A percentile compares a stretch with the other conserved stretches of the same genome.
Conservation (phyloP, 1,140 invertebrate genomes). For the Hyles euphorbiae region DNA sequence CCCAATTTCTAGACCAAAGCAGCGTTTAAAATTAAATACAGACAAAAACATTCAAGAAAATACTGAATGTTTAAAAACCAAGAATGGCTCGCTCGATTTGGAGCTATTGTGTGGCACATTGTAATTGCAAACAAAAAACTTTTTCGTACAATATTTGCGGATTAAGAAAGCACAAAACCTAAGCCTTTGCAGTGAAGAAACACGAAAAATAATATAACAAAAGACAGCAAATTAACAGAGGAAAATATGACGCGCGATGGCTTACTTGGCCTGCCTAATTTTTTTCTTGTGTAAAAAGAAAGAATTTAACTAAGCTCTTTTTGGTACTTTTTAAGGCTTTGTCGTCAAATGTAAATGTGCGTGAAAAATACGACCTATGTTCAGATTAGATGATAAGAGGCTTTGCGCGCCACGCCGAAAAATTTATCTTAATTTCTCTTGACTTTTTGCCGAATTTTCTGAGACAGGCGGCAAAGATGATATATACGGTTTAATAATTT, state of each 20-base stretch:
- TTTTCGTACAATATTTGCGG: too few species aligned
- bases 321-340: conserved; percentile 1
- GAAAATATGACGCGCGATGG: not conserved
- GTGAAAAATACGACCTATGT: not conserved
- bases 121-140: too few species aligned
- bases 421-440: conserved; percentile 1
- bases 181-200: too few species aligned
- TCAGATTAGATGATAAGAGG: conserved; percentile 4
- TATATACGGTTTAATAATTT: too few species aligned
- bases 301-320: not conserved
- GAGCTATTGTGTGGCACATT: too few species aligned
- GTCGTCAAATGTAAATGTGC: conserved; percentile 5
- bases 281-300: not conserved
- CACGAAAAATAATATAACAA: not conserved
- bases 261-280: not conserved
- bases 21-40: too few species aligned
- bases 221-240: conserved; percentile 6
- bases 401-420: not conserved
- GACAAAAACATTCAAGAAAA: too few species aligned
- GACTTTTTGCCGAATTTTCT: not conserved
- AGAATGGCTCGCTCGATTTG: too few species aligned
- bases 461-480: not conserved
- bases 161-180: too few species aligned
- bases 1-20: too few species aligned
- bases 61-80: too few species aligned